Percentiles rank a stretch among this genome's conserved stretches.
phyloP scores from a whole-genome alignment of 2,113 vertebrate genomes.

The Sander lucioperca region DNA sequence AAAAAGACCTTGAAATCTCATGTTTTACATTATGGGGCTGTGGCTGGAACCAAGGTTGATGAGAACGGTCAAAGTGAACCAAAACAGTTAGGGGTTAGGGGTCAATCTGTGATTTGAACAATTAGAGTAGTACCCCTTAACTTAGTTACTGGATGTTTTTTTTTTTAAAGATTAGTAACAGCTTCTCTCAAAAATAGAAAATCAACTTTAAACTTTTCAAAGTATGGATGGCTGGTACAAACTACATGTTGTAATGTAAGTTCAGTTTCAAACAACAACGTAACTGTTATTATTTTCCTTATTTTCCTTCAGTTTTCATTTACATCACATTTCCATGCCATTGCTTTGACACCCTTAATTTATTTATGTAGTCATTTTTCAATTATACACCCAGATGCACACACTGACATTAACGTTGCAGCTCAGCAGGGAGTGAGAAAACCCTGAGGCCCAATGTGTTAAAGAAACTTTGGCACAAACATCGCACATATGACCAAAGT shows the following conservation, averaged over 20 bases:
- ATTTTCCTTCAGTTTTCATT: slow-evolving; percentile 19
- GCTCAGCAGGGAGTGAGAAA: slow-evolving; percentile 57
- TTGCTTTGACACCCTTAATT: slow-evolving; percentile 50
- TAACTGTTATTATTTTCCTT: neutral
- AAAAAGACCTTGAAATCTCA: no score
- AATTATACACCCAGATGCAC: slow-evolving; percentile 74
- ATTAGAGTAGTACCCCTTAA: neutral
- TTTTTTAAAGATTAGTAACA: neutral
- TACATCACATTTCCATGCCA: slow-evolving; percentile 38
- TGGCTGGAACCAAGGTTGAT: no score
- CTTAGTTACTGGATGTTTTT: neutral
- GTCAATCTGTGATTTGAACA: neutral
- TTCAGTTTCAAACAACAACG: neutral
- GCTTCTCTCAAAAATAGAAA: neutral
- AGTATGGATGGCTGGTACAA: neutral
- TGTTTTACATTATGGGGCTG: no score
- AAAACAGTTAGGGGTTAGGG: no score
- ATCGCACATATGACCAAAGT: slow-evolving; percentile 42
- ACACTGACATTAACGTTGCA: slow-evolving; percentile 53
- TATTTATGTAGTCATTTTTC: slow-evolving; percentile 57
- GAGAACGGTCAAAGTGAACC: no score
- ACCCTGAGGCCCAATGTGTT: slow-evolving; percentile 44
- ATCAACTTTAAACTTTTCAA: neutral
- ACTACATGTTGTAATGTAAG: neutral
- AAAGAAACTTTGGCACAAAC: slow-evolving; percentile 34